These are phyloP conservation scores for Spodoptera littoralis DNA, from an alignment of 2,888 invertebrate species.

Conservation along the genomic window DNA sequence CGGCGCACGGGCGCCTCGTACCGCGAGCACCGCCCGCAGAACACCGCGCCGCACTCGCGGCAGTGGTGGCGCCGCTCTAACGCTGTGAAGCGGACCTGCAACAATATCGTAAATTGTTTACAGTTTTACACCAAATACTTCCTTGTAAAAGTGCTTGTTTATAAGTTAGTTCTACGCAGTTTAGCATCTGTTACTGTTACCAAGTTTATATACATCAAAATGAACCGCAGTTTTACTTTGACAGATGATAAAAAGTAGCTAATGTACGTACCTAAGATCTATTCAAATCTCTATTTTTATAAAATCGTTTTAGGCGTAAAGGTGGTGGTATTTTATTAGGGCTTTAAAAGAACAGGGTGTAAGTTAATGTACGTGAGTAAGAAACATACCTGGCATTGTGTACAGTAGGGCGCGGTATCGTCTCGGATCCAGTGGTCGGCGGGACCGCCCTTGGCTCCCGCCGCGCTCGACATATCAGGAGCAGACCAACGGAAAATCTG, in stretches of 20 bases:
- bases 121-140: not conserved
- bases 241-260: too few species aligned
- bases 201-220: too few species aligned
- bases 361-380: too few species aligned
- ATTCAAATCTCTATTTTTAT: too few species aligned
- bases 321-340: too few species aligned
- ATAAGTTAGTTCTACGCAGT: too few species aligned
- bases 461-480: conserved; percentile 87
- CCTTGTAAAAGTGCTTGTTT: conserved; percentile 16
- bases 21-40: conserved; percentile 98
- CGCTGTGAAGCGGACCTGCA: conserved; percentile 93
- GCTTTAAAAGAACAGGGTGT: too few species aligned
- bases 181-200: too few species aligned
- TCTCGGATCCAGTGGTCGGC: conserved; percentile 99
- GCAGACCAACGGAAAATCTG: conserved; percentile 98
- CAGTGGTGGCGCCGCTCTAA: conserved; percentile 99
- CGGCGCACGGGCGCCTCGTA: conserved; percentile 99
- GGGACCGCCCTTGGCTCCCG: conserved; percentile 93
- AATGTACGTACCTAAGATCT: too few species aligned
- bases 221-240: too few species aligned
- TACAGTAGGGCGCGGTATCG: conserved; percentile 97
- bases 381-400: conserved; percentile 92
- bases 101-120: not conserved
- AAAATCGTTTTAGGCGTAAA: too few species aligned
- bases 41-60: conserved; percentile 98